Conservation (phyloP, 2,797 vertebrate species). For the Gambusia yucatana region DNA sequence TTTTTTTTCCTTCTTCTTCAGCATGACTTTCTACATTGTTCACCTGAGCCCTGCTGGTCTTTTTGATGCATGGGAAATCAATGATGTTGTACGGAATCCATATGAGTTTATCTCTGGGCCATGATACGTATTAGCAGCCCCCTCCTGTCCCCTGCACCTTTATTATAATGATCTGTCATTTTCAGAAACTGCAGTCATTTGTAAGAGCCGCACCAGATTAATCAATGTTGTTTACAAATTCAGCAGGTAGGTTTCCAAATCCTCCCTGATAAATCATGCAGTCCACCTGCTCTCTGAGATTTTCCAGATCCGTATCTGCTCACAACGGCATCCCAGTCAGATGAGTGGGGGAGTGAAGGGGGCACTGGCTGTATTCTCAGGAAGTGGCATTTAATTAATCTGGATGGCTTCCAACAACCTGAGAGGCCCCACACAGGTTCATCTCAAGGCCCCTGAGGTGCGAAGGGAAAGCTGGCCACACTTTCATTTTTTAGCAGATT, state of each 20-base stretch:
- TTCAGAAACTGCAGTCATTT: conserved; percentile 72
- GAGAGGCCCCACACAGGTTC: conserved; percentile 56
- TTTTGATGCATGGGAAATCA: conserved; percentile 70
- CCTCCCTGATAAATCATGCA: conserved; percentile 75
- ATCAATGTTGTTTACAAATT: conserved; percentile 82
- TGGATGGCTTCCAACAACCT: conserved; percentile 76
- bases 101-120: conserved; percentile 70
- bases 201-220: conserved; percentile 64
- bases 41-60: conserved; percentile 43
- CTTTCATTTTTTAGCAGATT: conserved; percentile 58
- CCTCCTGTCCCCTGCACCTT: conserved; percentile 49
- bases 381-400: conserved; percentile 76
- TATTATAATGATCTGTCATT: conserved; percentile 79
- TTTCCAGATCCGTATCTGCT: conserved; percentile 56
- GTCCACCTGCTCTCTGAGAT: conserved; percentile 50
- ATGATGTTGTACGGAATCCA: conserved; percentile 61
- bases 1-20: conserved; percentile 10
- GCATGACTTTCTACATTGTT: conserved; percentile 60
- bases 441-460: conserved; percentile 60
- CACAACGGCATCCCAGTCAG: conserved; percentile 54
- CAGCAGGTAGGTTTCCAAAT: conserved; percentile 73
- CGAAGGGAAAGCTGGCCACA: conserved; percentile 54
- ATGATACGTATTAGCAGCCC: conserved; percentile 74
- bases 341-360: neutral
- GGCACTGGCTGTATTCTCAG: conserved; percentile 52